Base-by-base conservation (phyloP, 1,140 invertebrate genomes). In the Heliconius hewitsoni region DNA sequence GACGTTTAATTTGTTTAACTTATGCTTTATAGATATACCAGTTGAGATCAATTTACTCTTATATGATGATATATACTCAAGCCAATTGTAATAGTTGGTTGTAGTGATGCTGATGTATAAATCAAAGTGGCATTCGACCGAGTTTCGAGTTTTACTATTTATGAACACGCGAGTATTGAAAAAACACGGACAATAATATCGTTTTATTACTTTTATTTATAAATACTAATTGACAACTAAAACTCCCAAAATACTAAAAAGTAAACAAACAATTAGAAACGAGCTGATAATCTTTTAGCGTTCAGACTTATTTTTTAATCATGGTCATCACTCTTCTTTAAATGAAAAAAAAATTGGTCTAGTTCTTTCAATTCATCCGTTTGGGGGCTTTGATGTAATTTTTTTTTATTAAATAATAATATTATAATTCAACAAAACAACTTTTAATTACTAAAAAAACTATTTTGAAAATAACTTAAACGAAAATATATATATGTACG, bases 1-100 rank as follows among this genome's bases (percentile, higher is more conserved):
- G n/a, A n/a, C 23, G 55, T 57, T 46, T 46, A 1, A 46, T 46
- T 16, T 46, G 42, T 46, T 46, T 46, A 46, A 46, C 13, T 46
- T 16, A 46, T n/a, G 8, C 19, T 55, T 55, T 55, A 55, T 55
- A 8, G 8, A 30, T 11, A 23, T 66, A 66, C 23, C 60, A 30
- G 60, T 30, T 66, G 27, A 27, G 23, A 11, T 30, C 60, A 66
- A 66, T 66, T 66, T 66, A 66, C 60, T 66, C 60, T 66, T 66
- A 16, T 11, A 60, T 66, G 60, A 66, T 27, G 60, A 66, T 66
- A 66, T 8, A 66, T 66, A 66, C 30, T 66, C 3, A 30, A 66
- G 27, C 60, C 60, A 66, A 66, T 66, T 66, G 60, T 30, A 30
- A 16, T 66, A 66, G 23, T 66, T 27, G 23, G 8, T 13, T 9